Evolutionary conservation across 1,140 invertebrate genomes (phyloP), one percentile per base, ranked within the genome.

Genomic region (Diorhabda carinulata): DNA sequence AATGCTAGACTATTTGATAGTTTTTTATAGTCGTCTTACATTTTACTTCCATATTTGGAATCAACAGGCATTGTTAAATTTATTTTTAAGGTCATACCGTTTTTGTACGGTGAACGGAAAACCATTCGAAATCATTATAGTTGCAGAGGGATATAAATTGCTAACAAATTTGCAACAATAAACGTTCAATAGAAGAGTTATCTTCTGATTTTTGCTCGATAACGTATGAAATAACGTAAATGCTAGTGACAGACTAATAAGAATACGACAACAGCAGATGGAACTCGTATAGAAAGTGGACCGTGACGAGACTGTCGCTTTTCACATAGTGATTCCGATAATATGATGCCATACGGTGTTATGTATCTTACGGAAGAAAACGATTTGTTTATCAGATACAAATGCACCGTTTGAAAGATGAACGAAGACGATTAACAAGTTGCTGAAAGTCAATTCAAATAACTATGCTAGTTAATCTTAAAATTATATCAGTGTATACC

Each of bases 161-260:
- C 42, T n/a, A 61, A 61, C 25, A 43, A 61, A 61, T 40, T 52
- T 56, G 56, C 57, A 43, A 57, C 57, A 66, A 57, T 71, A 43
- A 60, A 71, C 61, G 65, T 64, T 65, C 70, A 65, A 71, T 71
- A 68, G 61, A 63, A 62, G 70, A 68, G 61, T 65, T 68, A 66
- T 71, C 70, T 65, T 71, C 70, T 45, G 70, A 71, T 71, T 71
- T 68, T 71, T 71, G 66, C 66, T 60, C 58, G 70, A 71, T 71
- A 71, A 68, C 57, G 66, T 71, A 66, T 71, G 70, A 71, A 70
- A 71, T 68, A 68, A 68, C 66, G 66, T 66, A 64, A 67, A 67
- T 66, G 52, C 41, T 57, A 64, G 60, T 63, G 70, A 68, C 70
- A 67, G 43, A 64, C 61, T 62, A 68, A 71, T 71, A 71, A 71